Percentiles rank a stretch among this genome's conserved stretches.
phyloP scores from a whole-genome alignment of 2,113 vertebrate genomes.

The Charadrius vociferus region DNA sequence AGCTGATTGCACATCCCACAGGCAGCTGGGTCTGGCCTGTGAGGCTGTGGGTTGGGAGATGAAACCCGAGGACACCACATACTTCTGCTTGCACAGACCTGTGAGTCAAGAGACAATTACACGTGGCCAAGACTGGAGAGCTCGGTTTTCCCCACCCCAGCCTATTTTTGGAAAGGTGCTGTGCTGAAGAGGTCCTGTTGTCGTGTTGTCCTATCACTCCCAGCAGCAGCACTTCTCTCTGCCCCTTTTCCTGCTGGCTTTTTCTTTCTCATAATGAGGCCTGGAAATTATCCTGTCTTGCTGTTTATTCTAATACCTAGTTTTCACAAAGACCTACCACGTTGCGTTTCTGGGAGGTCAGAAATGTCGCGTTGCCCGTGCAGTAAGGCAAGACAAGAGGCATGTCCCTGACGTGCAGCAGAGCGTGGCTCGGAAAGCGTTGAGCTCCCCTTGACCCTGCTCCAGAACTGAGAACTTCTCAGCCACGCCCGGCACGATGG shows the following conservation, averaged over 20 bases:
- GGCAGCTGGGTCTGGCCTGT: background rate
- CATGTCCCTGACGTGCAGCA: rapidly evolving
- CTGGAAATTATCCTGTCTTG: background rate
- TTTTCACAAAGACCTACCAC: background rate
- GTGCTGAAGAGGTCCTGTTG: background rate
- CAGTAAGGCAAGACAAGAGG: background rate
- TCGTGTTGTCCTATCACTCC: background rate
- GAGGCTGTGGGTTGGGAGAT: background rate
- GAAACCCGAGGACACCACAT: background rate
- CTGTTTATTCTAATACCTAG: background rate
- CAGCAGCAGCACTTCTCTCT: background rate
- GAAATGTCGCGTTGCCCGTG: background rate
- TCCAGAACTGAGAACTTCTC: background rate
- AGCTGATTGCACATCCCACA: background rate
- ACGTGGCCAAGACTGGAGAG: background rate
- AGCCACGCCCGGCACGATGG: rapidly evolving
- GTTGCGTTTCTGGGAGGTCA: background rate
- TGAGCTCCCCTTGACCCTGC: background rate
- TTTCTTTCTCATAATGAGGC: background rate
- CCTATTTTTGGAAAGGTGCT: background rate
- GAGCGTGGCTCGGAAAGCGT: background rate
- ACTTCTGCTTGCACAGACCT: background rate
- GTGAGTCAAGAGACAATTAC: background rate
- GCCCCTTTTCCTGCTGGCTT: background rate
- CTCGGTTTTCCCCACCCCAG: background rate